Evolutionary conservation across 2,888 invertebrate genomes (phyloP), one percentile per base, ranked within the genome.

Genomic region (Anagyrus pseudococci): DNA sequence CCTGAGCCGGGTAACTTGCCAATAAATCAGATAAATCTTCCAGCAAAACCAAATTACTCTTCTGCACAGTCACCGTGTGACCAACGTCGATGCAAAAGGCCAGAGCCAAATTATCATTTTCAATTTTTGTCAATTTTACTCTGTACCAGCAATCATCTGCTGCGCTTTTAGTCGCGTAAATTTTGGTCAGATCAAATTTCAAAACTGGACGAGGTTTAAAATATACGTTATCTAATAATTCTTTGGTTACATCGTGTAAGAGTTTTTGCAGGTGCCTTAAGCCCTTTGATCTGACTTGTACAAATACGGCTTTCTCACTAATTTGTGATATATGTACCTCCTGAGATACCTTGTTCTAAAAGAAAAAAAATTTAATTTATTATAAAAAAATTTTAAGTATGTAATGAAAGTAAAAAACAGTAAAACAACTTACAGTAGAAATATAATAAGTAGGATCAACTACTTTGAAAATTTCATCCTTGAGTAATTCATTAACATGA

Each of bases 1-100:
- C 84, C 73, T 85, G 84, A 1, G 75, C 67, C 0, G 85, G 84
- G 66, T 79, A 83, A 47, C 73, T 73, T 13, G 71, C 75, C 19
- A 84, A 66, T 17, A 55, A 17, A 6, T 78, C 77, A 1, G 81
- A 81, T 1, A 84, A 52, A 15, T 73, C 75, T 20, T 85, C 84
- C 53, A 87, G 74, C 1, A 82, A 79, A 2, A 77, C 58, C 6
- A 78, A 84, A 77, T 57, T 78, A 70, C 4, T 81, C 74, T 15
- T 81, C 71, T 71, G 80, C 67, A 84, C 81, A 0, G 78, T 77
- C 20, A 58, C 23, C 0, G 19, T 52, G 10, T 56, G 48, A 4
- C 67, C 67, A 3, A 37, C 29, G 37, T 82, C 82, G 2, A 68
- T 40, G 17, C 40, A 61, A 1, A 33, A 15, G 20, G 58, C 62